A percentile compares a stretch with the other conserved stretches of the same genome.
Conservation (phyloP, 2,113 vertebrate genomes). For the Chionomys nivalis region DNA sequence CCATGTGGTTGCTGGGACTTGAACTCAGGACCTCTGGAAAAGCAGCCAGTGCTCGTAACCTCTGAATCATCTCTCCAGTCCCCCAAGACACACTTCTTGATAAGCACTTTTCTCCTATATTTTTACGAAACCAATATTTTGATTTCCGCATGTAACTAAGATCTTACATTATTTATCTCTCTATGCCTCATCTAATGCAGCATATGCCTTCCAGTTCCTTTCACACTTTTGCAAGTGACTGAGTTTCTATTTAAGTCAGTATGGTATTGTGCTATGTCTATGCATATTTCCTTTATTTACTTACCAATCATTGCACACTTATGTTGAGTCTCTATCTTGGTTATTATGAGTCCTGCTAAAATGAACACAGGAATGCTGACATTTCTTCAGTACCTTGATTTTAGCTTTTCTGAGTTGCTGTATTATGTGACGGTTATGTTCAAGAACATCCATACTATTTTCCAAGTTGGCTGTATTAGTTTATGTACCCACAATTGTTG, state of each 20-base stretch:
- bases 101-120: neutral
- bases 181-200: neutral
- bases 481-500: neutral
- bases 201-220: neutral
- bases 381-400: neutral
- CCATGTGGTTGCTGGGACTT: too few species aligned
- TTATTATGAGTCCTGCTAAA: neutral
- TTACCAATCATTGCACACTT: neutral
- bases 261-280: neutral
- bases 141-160: neutral
- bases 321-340: neutral
- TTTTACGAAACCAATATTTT: neutral
- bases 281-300: neutral
- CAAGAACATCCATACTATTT: neutral
- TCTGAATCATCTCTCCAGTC: neutral
- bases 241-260: neutral
- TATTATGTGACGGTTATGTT: neutral
- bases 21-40: neutral
- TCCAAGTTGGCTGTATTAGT: neutral
- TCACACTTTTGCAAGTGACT: neutral
- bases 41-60: neutral
- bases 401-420: neutral
- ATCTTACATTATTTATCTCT: neutral
- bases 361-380: neutral
- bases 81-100: neutral